Percentiles rank a stretch among this genome's conserved stretches.
These are phyloP conservation scores for Danio tinwini DNA, from an alignment of 2,797 vertebrate genomes.

Conservation along the genomic window DNA sequence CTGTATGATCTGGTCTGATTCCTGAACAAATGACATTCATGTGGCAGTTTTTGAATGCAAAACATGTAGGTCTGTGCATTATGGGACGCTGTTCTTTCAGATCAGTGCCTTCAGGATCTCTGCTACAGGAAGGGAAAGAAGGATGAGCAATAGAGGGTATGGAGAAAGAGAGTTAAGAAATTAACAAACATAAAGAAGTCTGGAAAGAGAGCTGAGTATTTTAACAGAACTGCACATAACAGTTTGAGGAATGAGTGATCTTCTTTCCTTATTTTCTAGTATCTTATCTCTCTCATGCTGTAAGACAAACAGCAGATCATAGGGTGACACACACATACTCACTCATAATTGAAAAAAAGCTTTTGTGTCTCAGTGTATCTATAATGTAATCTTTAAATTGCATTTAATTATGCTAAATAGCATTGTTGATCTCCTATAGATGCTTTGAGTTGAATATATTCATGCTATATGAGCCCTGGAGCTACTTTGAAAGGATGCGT, in stretches of 20 bases:
- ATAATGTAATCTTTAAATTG: conserved; percentile 35
- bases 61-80: neutral
- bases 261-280: too few relatives aligned
- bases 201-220: neutral
- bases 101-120: conserved; percentile 3
- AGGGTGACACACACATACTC: too few relatives aligned
- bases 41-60: neutral
- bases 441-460: conserved; percentile 5
- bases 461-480: neutral
- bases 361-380: neutral
- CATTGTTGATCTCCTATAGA: neutral
- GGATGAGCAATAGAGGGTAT: neutral
- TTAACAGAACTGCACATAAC: too few relatives aligned
- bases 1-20: neutral
- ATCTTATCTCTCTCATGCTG: too few relatives aligned
- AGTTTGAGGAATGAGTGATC: too few relatives aligned
- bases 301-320: too few relatives aligned
- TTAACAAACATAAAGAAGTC: neutral
- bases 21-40: neutral
- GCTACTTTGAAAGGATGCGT: conserved; percentile 27
- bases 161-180: neutral
- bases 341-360: too few relatives aligned
- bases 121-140: neutral
- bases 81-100: neutral
- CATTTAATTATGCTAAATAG: conserved; percentile 10